Evolutionary conservation across 2,797 vertebrate species (phyloP), one percentile per base, ranked within the genome.

Genomic region (Acipenser oxyrinchus): DNA sequence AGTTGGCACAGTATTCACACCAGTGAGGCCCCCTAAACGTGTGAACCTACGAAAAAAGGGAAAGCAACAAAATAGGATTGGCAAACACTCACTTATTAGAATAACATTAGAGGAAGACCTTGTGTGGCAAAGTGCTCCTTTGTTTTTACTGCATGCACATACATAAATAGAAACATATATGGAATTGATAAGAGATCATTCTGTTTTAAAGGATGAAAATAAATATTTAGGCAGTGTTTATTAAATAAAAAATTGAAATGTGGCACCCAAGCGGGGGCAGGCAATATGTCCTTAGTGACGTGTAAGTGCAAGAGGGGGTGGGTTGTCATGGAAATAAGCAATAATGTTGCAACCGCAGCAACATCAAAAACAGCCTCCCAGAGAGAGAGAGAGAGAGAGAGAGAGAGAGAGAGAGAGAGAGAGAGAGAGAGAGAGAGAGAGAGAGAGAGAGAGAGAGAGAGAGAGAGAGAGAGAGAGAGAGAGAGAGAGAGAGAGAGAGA

Each of bases 1-100:
- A 99, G 82, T 95, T 98, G 86, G 97, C 96, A 74, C 97, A 99
- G 86, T 99, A 97, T 75, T 99, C 95, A 81, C 97, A 99, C 97
- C 97, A 99, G 81, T 99, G 97, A 63, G 97, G 97, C 65, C 97
- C 97, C 75, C 96, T 86, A 82, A 99, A 99, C 2, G 94, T 98
- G 75, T 99, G 97, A 76, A 99, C 95, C 97, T 99, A 80, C 13
- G 81, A 86, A 74, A 82, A 74, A 84, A 49, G 61, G 23, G 68
- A 57, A 66, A 49, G 76, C 71, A 63, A n/a, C 9, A 48, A 10
- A 53, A 49, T 9, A 61, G 37, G 37, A 37, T 37, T 37, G 37
- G 37, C 37, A 37, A 37, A 37, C 37, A 37, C 37, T 37, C 37
- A 37, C 5, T 37, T 37, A 37, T 37, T 37, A 37, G 37, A 37